Base-by-base conservation (phyloP, 2,888 invertebrate species). In the Heliconius cydno region DNA sequence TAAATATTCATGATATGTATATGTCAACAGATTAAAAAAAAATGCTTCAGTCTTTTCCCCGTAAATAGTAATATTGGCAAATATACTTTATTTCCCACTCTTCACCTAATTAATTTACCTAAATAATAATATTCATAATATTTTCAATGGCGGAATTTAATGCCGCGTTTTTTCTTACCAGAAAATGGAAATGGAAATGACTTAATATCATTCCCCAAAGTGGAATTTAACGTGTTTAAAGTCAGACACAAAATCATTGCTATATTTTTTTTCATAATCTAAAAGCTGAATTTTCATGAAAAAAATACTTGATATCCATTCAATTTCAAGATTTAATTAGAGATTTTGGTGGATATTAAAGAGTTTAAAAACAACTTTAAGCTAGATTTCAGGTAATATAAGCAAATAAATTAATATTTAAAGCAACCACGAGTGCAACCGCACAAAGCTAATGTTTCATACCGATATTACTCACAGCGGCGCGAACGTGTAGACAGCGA, bases 401-500 rank as follows among this genome's bases (percentile, higher is more conserved):
- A 28, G n/a, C 34, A 60, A 25, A 60, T n/a, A 75, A 65, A 25
- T 74, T 41, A 63, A 41, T 22, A 41, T 63, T 75, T 75, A 66
- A n/a, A 65, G 10, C 15, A 46, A 65, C 65, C 19, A 25, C n/a
- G 15, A 25, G 25, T 34, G 60, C 60, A 13, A 9, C 74, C 41
- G 7, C 65, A 65, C 66, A 75, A 46, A n/a, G 34, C 73, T 75
- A 75, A 75, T 75, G 75, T 75, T 75, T 75, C 75, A 75, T 66
- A 65, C 66, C 28, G 63, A 75, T 90, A 92, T 92, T 90, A 91
- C 87, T 92, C 92, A 93, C 90, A 84, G 87, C 89, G 84, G 89
- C 92, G 87, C 91, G 91, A 91, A 91, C 90, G 90, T 86, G 90
- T 84, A 88, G 92, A 92, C 92, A 90, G 89, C 86, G 86, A 89